Evolutionary conservation across 2,888 invertebrate genomes (phyloP), one percentile per base, ranked within the genome.

Genomic region (Resseliella maxima): DNA sequence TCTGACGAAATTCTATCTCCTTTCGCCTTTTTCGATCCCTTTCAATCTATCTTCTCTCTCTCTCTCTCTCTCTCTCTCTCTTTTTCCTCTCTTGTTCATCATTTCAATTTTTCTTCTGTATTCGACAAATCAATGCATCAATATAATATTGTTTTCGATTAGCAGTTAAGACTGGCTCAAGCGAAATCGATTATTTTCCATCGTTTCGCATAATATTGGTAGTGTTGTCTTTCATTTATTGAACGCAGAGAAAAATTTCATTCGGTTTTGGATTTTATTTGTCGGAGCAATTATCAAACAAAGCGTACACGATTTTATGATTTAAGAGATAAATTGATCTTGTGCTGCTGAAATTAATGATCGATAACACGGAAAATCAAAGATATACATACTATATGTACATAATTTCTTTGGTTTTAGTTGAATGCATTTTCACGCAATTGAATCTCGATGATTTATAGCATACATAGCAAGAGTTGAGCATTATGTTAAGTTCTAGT

Each of bases 91-190:
- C 18, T 50, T 21, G 21, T 21, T 6, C 46, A 18, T 50, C 46
- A 50, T 50, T 18, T 2, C 46, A 50, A 50, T 50, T 50, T 8
- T 18, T 18, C 8, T 50, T 10, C 45, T 24, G 27, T 12, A 59
- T 59, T 35, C 12, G 31, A 31, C 72, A 27, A 50, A 59, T 59
- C 59, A 27, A 72, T 31, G 27, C 31, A 72, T 72, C 72, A 72
- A 72, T 72, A 72, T 72, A n/a, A n/a, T n/a, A 50, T 50, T 72
- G 72, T 72, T 72, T 72, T 72, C 72, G 72, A 72, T 72, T 72
- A 72, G 72, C 72, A 72, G 72, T 72, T 72, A 72, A 27, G 72
- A 15, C 15, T 35, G 0, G 3, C 5, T 35, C 27, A 31, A 72
- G 72, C 15, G 31, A 72, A 72, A 72, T 72, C 72, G 72, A 72